phyloP scores from a whole-genome alignment of 2,888 invertebrate species.

The Sphaeridia pumilis region DNA sequence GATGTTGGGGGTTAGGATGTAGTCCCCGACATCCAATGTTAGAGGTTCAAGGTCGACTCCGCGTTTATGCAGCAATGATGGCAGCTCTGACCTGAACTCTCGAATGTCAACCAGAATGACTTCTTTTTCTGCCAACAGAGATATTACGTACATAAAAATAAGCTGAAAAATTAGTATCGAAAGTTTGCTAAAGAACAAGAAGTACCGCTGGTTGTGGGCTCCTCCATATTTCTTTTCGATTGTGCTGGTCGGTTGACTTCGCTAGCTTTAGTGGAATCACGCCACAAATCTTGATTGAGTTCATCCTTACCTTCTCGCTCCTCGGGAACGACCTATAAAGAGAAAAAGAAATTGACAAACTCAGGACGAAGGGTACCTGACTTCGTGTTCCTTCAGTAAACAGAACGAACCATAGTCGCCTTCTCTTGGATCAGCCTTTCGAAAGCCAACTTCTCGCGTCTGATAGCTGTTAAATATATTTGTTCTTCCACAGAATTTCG shows the following conservation, averaged over 20 bases:
- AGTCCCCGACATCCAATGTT: constrained; percentile 91
- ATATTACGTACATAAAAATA: constrained; percentile 3
- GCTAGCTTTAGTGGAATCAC: constrained; percentile 40
- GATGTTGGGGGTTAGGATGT: constrained; percentile 89
- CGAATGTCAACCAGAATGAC: constrained; percentile 80
- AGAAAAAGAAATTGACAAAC: no score
- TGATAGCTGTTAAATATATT: constrained; percentile 76
- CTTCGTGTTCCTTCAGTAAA: no score
- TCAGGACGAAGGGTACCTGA: no score
- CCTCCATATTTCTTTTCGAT: constrained; percentile 36
- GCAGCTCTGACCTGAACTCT: constrained; percentile 93
- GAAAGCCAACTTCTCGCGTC: constrained; percentile 88
- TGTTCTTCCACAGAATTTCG: constrained; percentile 93
- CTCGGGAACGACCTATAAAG: constrained; percentile 66
- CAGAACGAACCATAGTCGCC: constrained; percentile 43
- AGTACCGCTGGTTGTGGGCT: constrained; percentile 48
- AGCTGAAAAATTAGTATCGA: background rate
- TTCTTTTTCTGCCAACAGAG: constrained; percentile 13
- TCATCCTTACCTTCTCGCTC: constrained; percentile 79
- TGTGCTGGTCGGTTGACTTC: constrained; percentile 48
- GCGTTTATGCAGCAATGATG: constrained; percentile 80
- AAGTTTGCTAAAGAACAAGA: background rate
- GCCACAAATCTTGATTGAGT: constrained; percentile 43
- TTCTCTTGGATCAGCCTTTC: constrained; percentile 84
- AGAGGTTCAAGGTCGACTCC: constrained; percentile 85